A percentile compares a stretch with the other conserved stretches of the same genome.
Evolutionary conservation across 1,140 invertebrate species (phyloP).

Genomic region (Meteorus sp.): DNA sequence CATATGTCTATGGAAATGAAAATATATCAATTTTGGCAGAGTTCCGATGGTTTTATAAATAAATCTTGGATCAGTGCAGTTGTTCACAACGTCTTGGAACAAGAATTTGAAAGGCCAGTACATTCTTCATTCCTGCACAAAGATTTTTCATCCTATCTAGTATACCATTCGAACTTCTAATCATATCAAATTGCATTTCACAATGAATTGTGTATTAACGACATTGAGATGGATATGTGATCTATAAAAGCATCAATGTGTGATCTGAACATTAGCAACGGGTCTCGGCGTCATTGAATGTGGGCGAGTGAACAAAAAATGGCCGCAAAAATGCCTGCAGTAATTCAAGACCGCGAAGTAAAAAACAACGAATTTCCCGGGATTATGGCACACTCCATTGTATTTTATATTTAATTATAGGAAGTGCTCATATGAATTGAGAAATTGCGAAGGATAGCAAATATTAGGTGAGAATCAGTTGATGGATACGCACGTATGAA

Average conservation of each 20-base stretch:
- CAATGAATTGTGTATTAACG: not conserved
- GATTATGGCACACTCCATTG: constrained; percentile 46
- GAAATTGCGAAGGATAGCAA: too few species aligned
- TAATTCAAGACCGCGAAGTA: constrained; percentile 51
- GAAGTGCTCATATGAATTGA: too few species aligned
- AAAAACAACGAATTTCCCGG: constrained; percentile 47
- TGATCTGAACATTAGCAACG: constrained; percentile 2
- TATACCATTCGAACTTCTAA: too few species aligned
- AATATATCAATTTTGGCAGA: constrained; percentile 41
- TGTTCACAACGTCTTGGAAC: constrained; percentile 37
- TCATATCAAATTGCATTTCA: not conserved
- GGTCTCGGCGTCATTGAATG: constrained; percentile 27
- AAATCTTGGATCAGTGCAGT: constrained; percentile 50
- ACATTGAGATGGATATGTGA: not conserved
- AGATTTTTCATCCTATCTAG: constrained; percentile 1
- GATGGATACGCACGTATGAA: too few species aligned
- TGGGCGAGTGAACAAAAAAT: constrained; percentile 46
- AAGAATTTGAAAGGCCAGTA: constrained; percentile 29
- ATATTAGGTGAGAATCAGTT: not conserved
- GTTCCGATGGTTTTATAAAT: constrained; percentile 50
- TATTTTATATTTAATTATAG: not conserved
- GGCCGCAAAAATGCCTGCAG: constrained; percentile 35
- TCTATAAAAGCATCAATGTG: not conserved
- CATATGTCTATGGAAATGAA: too few species aligned
- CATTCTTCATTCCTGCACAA: not conserved